These are phyloP conservation scores for Thamnaconus septentrionalis DNA, from an alignment of 2,113 vertebrate species.

Conservation along the genomic window DNA sequence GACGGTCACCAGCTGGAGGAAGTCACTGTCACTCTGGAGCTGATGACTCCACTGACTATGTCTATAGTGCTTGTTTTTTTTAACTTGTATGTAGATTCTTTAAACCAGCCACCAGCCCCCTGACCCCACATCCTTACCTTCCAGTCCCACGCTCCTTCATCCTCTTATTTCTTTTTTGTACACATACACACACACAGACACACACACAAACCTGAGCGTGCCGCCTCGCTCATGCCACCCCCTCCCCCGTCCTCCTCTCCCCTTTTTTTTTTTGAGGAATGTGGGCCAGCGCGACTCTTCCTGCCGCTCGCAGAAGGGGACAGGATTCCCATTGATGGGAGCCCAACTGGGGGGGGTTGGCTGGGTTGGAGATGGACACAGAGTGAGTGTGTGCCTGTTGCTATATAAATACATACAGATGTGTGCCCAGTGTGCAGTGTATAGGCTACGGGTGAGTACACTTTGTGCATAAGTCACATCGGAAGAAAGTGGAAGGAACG, in stretches of 20 bases:
- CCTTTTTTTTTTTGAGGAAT: slow-evolving; percentile 65
- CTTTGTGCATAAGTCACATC: slow-evolving; percentile 25
- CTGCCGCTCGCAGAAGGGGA: slow-evolving; percentile 67
- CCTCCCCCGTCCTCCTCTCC: slow-evolving; percentile 48
- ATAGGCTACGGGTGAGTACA: slow-evolving; percentile 55
- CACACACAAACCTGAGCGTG: slow-evolving; percentile 3
- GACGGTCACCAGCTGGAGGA: no score
- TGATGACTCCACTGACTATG: no score
- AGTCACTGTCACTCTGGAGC: no score
- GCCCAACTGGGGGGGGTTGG: slow-evolving; percentile 35
- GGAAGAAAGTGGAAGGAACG: slow-evolving; percentile 21
- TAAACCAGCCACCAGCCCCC: no score
- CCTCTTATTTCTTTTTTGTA: slow-evolving; percentile 17
- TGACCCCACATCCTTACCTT: no score
- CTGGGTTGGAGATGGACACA: slow-evolving; percentile 56
- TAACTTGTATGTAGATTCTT: slow-evolving; percentile 1
- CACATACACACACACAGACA: slow-evolving; percentile 8
- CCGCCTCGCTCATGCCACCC: slow-evolving; percentile 40
- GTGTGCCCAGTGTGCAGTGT: slow-evolving; percentile 43
- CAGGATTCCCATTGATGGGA: slow-evolving; percentile 81
- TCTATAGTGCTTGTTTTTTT: background rate
- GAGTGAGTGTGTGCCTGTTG: slow-evolving; percentile 37
- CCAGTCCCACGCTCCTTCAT: no score
- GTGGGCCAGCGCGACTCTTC: slow-evolving; percentile 67
- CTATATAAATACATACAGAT: slow-evolving; percentile 54